Percentiles rank a stretch among this genome's conserved stretches.
Evolutionary conservation across 2,797 vertebrate genomes (phyloP).

Genomic region (Rhinatrema bivittatum): DNA sequence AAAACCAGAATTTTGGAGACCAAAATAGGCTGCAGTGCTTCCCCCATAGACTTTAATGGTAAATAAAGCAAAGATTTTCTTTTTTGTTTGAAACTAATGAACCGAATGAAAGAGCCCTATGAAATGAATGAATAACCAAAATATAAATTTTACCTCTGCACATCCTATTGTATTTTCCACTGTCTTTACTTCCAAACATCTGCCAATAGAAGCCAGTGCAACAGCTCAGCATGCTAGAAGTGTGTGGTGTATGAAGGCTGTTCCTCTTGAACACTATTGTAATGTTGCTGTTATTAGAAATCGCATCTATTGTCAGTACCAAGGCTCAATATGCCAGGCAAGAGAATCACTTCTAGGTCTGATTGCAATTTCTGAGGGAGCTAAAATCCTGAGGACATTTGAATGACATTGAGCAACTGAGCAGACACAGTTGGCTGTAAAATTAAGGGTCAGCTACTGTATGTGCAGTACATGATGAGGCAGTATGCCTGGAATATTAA

Average conservation of each 20-base stretch:
- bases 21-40: no score
- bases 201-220: not conserved
- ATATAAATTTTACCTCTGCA: no score
- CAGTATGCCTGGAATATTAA: not conserved
- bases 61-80: no score
- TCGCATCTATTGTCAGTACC: slow-evolving; percentile 7
- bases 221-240: not conserved
- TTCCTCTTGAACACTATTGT: slow-evolving; percentile 2
- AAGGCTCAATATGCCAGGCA: slow-evolving; percentile 8
- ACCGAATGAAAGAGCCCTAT: no score
- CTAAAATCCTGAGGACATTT: slow-evolving; percentile 1
- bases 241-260: not conserved
- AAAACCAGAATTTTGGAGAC: no score
- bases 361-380: slow-evolving; percentile 3
- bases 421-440: not conserved
- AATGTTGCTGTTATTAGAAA: slow-evolving; percentile 1
- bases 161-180: slow-evolving; percentile 1
- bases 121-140: no score
- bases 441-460: not conserved
- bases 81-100: no score
- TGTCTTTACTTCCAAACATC: slow-evolving; percentile 17
- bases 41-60: no score
- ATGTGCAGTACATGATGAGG: not conserved
- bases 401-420: slow-evolving; percentile 3
- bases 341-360: slow-evolving; percentile 11